Conservation (phyloP, 2,113 vertebrate species). For the Zootoca vivipara region DNA sequence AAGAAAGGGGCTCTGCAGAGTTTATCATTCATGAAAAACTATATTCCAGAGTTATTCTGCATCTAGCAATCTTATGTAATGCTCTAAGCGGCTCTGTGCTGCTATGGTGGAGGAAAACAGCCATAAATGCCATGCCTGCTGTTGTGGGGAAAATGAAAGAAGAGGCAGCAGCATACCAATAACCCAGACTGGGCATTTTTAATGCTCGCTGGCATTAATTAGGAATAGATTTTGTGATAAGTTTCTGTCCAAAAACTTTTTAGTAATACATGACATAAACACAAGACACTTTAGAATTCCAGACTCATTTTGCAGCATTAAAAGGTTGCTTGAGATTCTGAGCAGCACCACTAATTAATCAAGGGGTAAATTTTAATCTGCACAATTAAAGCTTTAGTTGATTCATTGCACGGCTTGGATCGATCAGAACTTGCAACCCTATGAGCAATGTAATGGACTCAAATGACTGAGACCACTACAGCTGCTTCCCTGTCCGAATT, state of each 20-base stretch:
- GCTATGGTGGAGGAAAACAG: conserved; percentile 1
- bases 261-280: not conserved
- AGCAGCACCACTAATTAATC: conserved; percentile 23
- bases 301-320: not conserved
- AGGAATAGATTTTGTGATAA: not conserved
- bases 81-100: fast-evolving
- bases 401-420: conserved; percentile 1
- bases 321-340: not conserved
- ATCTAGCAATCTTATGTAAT: not conserved
- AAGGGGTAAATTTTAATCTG: conserved; percentile 25
- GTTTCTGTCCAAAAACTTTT: conserved; percentile 14
- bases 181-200: conserved; percentile 3
- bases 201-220: not conserved
- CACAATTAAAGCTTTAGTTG: conserved; percentile 18
- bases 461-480: not conserved
- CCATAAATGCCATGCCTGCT: not conserved
- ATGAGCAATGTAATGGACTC: not conserved
- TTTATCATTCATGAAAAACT: conserved; percentile 18
- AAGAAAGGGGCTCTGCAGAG: conserved; percentile 32
- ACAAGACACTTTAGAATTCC: not conserved
- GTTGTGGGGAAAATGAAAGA: not conserved
- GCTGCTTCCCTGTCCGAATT: not conserved
- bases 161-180: conserved; percentile 16
- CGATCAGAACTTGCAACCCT: not conserved
- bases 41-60: conserved; percentile 33